Conservation (phyloP, 2,888 invertebrate species). For the Ormyrus nitidulus region DNA sequence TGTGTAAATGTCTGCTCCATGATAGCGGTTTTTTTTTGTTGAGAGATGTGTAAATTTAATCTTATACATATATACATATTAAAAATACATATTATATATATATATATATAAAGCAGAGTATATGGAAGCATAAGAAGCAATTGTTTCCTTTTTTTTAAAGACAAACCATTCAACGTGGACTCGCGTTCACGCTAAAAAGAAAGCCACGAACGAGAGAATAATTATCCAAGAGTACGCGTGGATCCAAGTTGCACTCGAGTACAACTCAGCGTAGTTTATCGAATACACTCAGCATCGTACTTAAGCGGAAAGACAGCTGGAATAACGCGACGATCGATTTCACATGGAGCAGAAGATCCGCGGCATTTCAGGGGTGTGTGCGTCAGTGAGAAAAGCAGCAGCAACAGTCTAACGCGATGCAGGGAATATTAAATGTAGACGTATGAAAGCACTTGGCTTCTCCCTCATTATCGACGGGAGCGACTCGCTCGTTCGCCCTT, state of each 20-base stretch:
- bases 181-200: background rate
- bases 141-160: constrained; percentile 3
- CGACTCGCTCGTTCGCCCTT: background rate
- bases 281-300: constrained; percentile 70
- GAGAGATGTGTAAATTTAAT: constrained; percentile 73
- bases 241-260: constrained; percentile 68
- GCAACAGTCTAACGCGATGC: constrained; percentile 8
- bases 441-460: background rate
- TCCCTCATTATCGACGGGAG: background rate
- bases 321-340: background rate
- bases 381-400: constrained; percentile 21
- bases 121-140: constrained; percentile 30
- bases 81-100: constrained; percentile 56
- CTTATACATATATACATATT: too few relatives aligned
- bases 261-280: constrained; percentile 67
- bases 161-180: background rate
- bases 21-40: constrained; percentile 69
- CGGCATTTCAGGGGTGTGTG: constrained; percentile 30
- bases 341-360: background rate
- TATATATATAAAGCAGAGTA: constrained; percentile 55
- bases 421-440: background rate
- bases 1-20: constrained; percentile 73
- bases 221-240: constrained; percentile 8
- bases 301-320: constrained; percentile 60
- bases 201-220: background rate